Evolutionary conservation across 2,888 invertebrate species (phyloP).

Genomic region (Brachypterus glaber): DNA sequence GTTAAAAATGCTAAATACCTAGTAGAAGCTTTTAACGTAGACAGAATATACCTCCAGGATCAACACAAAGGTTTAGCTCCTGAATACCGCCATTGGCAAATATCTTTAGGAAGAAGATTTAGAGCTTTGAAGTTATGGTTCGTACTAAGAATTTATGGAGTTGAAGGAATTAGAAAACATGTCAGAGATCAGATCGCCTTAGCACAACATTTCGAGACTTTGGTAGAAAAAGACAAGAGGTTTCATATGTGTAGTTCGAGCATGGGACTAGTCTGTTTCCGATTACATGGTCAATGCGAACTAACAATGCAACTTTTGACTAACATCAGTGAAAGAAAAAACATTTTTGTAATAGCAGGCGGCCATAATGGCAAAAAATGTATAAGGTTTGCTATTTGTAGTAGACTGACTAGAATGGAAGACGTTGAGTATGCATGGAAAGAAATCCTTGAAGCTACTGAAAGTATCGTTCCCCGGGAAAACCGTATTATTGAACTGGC

Average conservation of each 20-base stretch:
- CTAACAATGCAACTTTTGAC: slow-evolving; percentile 62
- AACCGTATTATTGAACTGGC: slow-evolving; percentile 9
- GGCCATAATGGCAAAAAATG: slow-evolving; percentile 57
- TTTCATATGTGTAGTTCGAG: slow-evolving; percentile 59
- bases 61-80: slow-evolving; percentile 54
- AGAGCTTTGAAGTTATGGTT: slow-evolving; percentile 90
- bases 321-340: slow-evolving; percentile 62
- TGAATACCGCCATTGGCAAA: slow-evolving; percentile 76
- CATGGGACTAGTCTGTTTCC: slow-evolving; percentile 75
- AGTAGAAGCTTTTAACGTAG: slow-evolving; percentile 83
- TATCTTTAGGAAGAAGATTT: slow-evolving; percentile 80
- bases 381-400: slow-evolving; percentile 76
- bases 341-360: slow-evolving; percentile 75
- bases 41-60: slow-evolving; percentile 82
- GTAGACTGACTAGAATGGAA: slow-evolving; percentile 54
- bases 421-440: slow-evolving; percentile 69
- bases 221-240: slow-evolving; percentile 61
- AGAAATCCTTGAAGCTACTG: slow-evolving; percentile 27
- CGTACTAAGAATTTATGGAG: slow-evolving; percentile 73
- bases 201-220: slow-evolving; percentile 68
- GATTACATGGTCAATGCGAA: slow-evolving; percentile 64
- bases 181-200: slow-evolving; percentile 66
- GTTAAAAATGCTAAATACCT: slow-evolving; percentile 73
- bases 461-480: slow-evolving; percentile 22
- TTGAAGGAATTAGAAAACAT: slow-evolving; percentile 66